Conservation (phyloP, 2,797 vertebrate species). For the Pelobates cultripes region DNA sequence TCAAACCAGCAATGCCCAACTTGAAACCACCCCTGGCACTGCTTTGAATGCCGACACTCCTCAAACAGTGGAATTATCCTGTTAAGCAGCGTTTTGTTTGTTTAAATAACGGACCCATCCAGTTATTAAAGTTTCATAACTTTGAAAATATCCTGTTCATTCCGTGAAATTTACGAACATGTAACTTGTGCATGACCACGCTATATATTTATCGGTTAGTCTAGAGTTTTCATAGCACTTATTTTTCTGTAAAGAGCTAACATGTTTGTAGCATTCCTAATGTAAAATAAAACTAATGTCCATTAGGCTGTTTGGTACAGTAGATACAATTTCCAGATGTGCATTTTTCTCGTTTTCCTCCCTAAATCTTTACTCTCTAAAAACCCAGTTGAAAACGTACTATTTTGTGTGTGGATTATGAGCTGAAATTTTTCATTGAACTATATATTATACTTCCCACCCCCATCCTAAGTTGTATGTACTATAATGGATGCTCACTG, state of each 20-base stretch:
- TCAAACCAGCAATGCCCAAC: slow-evolving; percentile 70
- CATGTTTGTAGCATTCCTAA: slow-evolving; percentile 18
- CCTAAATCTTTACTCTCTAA: neutral
- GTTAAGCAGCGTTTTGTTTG: slow-evolving; percentile 72
- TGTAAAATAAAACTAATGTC: neutral
- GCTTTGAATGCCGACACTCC: slow-evolving; percentile 70
- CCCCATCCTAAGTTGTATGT: neutral
- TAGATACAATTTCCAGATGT: neutral
- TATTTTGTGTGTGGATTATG: neutral
- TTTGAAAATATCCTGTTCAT: slow-evolving; percentile 9
- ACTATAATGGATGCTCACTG: neutral
- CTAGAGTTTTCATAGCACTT: neutral
- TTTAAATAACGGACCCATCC: slow-evolving; percentile 25
- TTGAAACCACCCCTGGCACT: slow-evolving; percentile 74
- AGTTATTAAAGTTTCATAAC: slow-evolving; percentile 1
- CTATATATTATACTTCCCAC: too few relatives aligned
- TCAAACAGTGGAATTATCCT: slow-evolving; percentile 85
- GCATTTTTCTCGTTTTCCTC: neutral
- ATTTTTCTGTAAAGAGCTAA: neutral
- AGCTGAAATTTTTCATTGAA: too few relatives aligned
- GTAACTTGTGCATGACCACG: slow-evolving; percentile 38
- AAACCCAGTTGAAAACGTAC: neutral
- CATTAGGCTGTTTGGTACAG: neutral
- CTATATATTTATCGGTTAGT: slow-evolving; percentile 29
- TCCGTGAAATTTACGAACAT: neutral